Evolutionary conservation across 2,797 vertebrate genomes (phyloP).

Genomic region (Pygocentrus nattereri): DNA sequence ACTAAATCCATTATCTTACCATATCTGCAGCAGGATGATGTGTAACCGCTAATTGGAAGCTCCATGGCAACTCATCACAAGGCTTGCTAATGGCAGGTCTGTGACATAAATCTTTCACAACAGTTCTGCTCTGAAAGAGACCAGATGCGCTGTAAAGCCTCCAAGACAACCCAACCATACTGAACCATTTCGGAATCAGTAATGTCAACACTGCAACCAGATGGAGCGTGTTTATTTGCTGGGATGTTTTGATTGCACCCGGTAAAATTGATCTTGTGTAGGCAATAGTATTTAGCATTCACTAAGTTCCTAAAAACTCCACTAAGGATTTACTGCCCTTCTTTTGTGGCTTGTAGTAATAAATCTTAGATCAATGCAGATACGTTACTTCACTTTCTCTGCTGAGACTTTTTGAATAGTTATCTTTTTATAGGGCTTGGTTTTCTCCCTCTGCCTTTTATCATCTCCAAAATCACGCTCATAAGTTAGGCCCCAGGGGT

Average conservation of each 20-base stretch:
- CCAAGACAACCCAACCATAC: conserved; percentile 70
- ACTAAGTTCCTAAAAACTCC: conserved; percentile 42
- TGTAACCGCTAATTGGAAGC: conserved; percentile 68
- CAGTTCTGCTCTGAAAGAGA: conserved; percentile 66
- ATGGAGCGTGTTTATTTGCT: conserved; percentile 73
- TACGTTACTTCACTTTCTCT: conserved; percentile 1
- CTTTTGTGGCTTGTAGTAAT: neutral
- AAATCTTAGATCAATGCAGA: conserved; percentile 21
- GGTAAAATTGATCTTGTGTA: conserved; percentile 69
- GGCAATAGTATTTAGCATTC: conserved; percentile 54
- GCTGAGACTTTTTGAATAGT: conserved; percentile 26
- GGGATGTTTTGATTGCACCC: conserved; percentile 70
- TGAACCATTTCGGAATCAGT: conserved; percentile 71
- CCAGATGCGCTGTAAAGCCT: conserved; percentile 69
- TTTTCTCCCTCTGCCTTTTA: conserved; percentile 20
- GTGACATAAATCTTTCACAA: conserved; percentile 69
- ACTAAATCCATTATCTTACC: conserved; percentile 57
- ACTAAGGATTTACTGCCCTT: conserved; percentile 35
- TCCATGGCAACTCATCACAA: conserved; percentile 66
- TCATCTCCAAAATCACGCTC: conserved; percentile 18
- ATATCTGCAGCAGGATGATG: conserved; percentile 62
- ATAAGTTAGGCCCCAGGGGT: conserved; percentile 29
- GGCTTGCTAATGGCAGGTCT: conserved; percentile 63
- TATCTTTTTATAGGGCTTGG: neutral
- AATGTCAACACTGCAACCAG: conserved; percentile 74